Evolutionary conservation across 2,797 vertebrate species (phyloP), one percentile per base, ranked within the genome.

Genomic region (Podarcis lilfordi): DNA sequence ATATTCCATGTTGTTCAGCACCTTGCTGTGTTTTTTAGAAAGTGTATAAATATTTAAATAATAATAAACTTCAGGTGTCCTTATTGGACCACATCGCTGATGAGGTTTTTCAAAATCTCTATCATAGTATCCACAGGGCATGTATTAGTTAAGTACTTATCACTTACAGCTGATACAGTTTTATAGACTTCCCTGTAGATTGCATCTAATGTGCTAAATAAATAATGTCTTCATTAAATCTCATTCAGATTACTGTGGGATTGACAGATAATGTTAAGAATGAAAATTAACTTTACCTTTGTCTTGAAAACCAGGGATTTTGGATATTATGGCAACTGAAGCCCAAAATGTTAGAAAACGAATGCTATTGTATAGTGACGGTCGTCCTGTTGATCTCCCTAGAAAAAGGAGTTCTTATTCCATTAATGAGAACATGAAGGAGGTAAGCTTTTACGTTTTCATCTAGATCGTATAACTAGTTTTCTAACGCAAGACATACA

Each of bases 241-340:
- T 9, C 27, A 61, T 43, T 8, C 25, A 25, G 29, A n/a, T 50
- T 23, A 77, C 19, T 15, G 85, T 90, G 85, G 77, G 69, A 29
- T 83, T 90, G 11, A 15, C 91, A 19, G 64, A 0, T 0, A 83
- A 37, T 66, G 19, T 55, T 86, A 81, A 75, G 40, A 84, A 91
- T 90, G 23, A 84, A 37, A 25, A 89, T 89, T 68, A 79, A 66
- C 83, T 45, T 92, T 84, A 32, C 27, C 88, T 72, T 91, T 90
- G 80, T n/a, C 35, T 76, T 92, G 87, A n/a, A 91, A 92, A 92
- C 59, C 93, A 98, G 97, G 93, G 91, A 96, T 95, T 95, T 96
- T 92, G 94, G 95, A 96, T 96, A 97, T 97, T 97, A 98, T 97
- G 97, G 97, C 97, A 97, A 97, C 97, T 96, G 96, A 97, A 95